phyloP scores from a whole-genome alignment of 2,797 vertebrate species.

The Chromis chromis region DNA sequence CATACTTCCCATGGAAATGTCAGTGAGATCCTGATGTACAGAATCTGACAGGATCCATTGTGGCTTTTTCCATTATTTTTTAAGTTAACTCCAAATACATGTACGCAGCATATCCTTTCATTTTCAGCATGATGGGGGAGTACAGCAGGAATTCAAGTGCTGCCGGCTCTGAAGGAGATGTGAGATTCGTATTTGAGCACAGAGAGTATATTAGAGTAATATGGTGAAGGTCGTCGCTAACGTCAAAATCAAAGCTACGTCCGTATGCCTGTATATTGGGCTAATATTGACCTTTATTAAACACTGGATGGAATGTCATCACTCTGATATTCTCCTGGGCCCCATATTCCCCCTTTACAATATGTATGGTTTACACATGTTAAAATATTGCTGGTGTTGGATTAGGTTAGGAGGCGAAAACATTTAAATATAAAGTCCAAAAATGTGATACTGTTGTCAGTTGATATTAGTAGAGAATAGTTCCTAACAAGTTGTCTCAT shows the following conservation, averaged over 20 bases:
- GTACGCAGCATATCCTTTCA: slow-evolving; percentile 21
- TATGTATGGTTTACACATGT: neutral
- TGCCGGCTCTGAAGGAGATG: slow-evolving; percentile 37
- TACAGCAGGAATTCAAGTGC: slow-evolving; percentile 23
- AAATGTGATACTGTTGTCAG: neutral
- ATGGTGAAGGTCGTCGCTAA: slow-evolving; percentile 3
- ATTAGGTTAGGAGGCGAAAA: neutral
- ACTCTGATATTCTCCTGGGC: neutral
- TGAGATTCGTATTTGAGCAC: slow-evolving; percentile 6
- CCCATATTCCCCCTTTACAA: too few species aligned
- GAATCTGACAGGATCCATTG: slow-evolving; percentile 7
- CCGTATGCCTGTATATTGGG: slow-evolving; percentile 3
- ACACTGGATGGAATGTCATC: neutral
- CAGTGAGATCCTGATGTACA: slow-evolving; percentile 5
- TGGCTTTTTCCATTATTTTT: neutral
- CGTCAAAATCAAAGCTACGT: slow-evolving; percentile 1
- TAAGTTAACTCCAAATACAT: neutral
- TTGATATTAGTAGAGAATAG: too few species aligned
- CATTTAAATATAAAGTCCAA: neutral
- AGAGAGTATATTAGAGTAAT: slow-evolving; percentile 21
- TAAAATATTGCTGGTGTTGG: neutral
- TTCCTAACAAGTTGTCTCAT: too few species aligned
- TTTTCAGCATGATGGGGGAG: slow-evolving; percentile 5
- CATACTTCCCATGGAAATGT: slow-evolving; percentile 10
- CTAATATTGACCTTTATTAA: slow-evolving; percentile 11